Evolutionary conservation across 2,888 invertebrate species (phyloP).

Genomic region (Tridacna crocea): DNA sequence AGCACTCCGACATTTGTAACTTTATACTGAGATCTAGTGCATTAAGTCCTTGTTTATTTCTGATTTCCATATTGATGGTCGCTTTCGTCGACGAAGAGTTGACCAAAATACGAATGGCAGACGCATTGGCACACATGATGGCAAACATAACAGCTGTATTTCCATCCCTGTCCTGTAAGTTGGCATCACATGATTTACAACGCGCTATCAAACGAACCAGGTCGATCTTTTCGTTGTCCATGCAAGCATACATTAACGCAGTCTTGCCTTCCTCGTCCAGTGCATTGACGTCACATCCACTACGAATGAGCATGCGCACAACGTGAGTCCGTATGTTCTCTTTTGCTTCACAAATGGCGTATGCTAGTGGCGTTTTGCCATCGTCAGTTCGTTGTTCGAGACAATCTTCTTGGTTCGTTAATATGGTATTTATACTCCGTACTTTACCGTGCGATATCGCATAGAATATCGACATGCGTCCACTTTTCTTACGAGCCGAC

Average conservation of each 20-base stretch:
- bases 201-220: slow-evolving; percentile 68
- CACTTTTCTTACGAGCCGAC: slow-evolving; percentile 23
- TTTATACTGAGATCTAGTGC: slow-evolving; percentile 72
- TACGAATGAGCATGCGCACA: slow-evolving; percentile 70
- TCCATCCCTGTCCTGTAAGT: slow-evolving; percentile 67
- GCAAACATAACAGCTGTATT: slow-evolving; percentile 73
- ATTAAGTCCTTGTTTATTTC: slow-evolving; percentile 65
- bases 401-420: slow-evolving; percentile 36
- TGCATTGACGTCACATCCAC: slow-evolving; percentile 73
- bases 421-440: slow-evolving; percentile 53
- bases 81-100: slow-evolving; percentile 64
- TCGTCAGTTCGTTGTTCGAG: slow-evolving; percentile 60
- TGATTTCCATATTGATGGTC: slow-evolving; percentile 61
- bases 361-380: slow-evolving; percentile 72
- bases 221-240: slow-evolving; percentile 71
- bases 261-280: slow-evolving; percentile 70
- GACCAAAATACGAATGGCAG: slow-evolving; percentile 68
- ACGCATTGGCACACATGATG: slow-evolving; percentile 66
- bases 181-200: slow-evolving; percentile 70
- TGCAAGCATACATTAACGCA: slow-evolving; percentile 74
- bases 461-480: slow-evolving; percentile 54
- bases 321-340: slow-evolving; percentile 73
- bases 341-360: slow-evolving; percentile 68
- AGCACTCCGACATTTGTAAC: slow-evolving; percentile 71
- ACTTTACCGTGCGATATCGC: slow-evolving; percentile 63